phyloP scores from a whole-genome alignment of 2,113 vertebrate genomes.

The Cathartes aura region DNA sequence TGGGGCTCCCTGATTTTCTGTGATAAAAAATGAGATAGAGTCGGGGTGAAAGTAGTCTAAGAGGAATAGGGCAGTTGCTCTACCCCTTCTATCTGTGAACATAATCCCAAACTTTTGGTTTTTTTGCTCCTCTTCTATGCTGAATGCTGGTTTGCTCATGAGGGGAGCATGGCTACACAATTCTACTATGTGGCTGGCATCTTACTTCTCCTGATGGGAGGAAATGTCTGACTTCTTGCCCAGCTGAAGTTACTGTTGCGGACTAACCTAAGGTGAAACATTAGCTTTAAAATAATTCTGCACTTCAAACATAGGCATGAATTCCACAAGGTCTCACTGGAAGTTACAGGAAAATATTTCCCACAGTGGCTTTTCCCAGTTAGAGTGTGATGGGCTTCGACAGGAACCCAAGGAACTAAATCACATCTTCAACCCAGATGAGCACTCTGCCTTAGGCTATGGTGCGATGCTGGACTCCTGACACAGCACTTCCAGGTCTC shows the following conservation, averaged over 20 bases:
- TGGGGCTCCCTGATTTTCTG: not conserved
- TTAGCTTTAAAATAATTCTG: not conserved
- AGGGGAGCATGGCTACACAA: rapidly evolving
- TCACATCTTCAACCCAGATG: not conserved
- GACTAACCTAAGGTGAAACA: not conserved
- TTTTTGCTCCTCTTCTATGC: not conserved
- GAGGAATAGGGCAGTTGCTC: not conserved
- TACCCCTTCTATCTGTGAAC: not conserved
- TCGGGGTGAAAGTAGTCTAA: not conserved
- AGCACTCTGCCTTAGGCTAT: not conserved
- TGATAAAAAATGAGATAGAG: not conserved
- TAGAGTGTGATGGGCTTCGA: not conserved
- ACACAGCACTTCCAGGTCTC: not conserved
- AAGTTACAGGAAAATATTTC: not conserved
- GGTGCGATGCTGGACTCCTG: not conserved
- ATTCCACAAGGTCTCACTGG: not conserved
- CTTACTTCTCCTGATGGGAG: not conserved
- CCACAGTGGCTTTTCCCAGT: rapidly evolving
- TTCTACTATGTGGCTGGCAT: not conserved
- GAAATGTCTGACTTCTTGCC: not conserved
- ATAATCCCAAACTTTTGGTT: not conserved
- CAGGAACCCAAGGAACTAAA: not conserved
- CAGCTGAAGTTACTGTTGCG: not conserved
- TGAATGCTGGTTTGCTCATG: not conserved
- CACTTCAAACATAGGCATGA: not conserved